Conservation (phyloP, 2,888 invertebrate genomes). For the Phasia obesa region DNA sequence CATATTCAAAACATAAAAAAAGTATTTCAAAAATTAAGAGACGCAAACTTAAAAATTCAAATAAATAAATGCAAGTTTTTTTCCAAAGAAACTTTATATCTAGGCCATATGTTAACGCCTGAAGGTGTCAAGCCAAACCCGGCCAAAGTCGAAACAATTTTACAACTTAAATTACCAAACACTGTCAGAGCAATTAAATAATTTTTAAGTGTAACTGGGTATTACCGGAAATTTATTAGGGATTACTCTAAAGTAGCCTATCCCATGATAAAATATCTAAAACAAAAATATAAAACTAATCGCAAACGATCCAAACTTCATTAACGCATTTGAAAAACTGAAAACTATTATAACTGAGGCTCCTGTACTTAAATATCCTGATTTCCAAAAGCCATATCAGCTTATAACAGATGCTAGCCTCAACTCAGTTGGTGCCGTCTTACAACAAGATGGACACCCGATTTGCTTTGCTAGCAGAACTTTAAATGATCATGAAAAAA, state of each 20-base stretch:
- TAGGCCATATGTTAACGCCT: conserved; percentile 14
- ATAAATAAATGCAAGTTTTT: conserved; percentile 22
- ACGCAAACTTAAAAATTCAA: conserved; percentile 4
- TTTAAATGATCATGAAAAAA: conserved; percentile 28
- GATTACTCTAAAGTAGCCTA: conserved; percentile 29
- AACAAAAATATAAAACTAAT: conserved; percentile 1
- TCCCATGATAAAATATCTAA: conserved; percentile 24
- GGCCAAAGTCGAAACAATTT: conserved; percentile 9
- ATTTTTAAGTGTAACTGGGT: conserved; percentile 20
- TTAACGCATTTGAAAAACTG: conserved; percentile 36
- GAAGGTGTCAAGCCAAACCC: conserved; percentile 20
- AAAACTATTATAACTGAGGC: conserved; percentile 31
- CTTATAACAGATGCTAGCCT: conserved; percentile 41
- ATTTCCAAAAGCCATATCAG: conserved; percentile 24
- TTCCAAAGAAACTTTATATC: conserved; percentile 14
- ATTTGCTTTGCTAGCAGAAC: conserved; percentile 40
- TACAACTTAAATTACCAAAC: background rate
- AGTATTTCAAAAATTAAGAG: background rate
- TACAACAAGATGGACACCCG: conserved; percentile 36
- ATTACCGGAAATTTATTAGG: conserved; percentile 35
- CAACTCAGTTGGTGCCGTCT: conserved; percentile 20
- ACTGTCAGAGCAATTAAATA: conserved; percentile 1
- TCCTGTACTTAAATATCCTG: conserved; percentile 27
- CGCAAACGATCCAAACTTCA: conserved; percentile 29
- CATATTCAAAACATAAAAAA: background rate